phyloP scores from a whole-genome alignment of 2,888 invertebrate genomes.

The Cabera pusaria region DNA sequence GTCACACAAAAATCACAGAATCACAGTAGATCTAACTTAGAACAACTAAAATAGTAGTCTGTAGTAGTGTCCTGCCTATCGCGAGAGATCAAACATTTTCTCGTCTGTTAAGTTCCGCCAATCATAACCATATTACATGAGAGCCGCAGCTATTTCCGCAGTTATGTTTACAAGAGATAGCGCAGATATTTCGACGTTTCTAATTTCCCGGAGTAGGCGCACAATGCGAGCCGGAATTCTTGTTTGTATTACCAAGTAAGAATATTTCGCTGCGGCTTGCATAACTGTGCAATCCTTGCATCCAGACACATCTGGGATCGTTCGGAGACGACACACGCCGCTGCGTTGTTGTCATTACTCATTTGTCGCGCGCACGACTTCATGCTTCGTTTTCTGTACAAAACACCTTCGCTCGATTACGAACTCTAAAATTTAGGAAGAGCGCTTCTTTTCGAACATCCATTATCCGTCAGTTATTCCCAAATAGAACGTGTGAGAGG shows the following conservation, averaged over 20 bases:
- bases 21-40: too few relatives aligned
- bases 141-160: not conserved
- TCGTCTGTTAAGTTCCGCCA: too few relatives aligned
- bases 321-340: constrained; percentile 67
- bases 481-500: constrained; percentile 44
- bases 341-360: constrained; percentile 80
- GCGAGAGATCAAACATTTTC: too few relatives aligned
- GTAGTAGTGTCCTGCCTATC: too few relatives aligned
- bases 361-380: constrained; percentile 77
- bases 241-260: constrained; percentile 46
- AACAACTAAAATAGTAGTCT: too few relatives aligned
- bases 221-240: constrained; percentile 41
- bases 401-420: constrained; percentile 55
- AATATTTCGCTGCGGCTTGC: constrained; percentile 57
- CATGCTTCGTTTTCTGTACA: constrained; percentile 56
- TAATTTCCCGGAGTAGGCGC: constrained; percentile 39
- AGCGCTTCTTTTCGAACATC: constrained; percentile 43
- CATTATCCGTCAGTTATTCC: constrained; percentile 38
- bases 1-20: too few relatives aligned
- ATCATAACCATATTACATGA: not conserved
- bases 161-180: constrained; percentile 11
- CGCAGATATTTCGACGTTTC: constrained; percentile 37
- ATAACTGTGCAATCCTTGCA: constrained; percentile 66
- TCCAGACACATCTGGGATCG: constrained; percentile 71
- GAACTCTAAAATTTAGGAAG: constrained; percentile 49